A percentile compares a stretch with the other conserved stretches of the same genome.
Evolutionary conservation across 1,140 invertebrate species (phyloP).

Genomic region (Hetaerina americana): DNA sequence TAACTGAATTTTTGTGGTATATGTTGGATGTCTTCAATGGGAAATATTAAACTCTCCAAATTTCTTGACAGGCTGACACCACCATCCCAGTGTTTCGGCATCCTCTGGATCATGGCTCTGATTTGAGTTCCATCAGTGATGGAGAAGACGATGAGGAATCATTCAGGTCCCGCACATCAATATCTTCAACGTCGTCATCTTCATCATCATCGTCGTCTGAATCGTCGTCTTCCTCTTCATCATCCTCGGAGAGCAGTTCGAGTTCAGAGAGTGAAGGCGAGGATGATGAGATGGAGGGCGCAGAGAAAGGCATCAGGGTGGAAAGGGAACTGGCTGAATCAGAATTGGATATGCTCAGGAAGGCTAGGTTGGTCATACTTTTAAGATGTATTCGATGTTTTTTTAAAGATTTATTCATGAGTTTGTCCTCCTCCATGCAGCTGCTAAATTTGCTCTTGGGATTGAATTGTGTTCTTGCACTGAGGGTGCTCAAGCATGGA

Average conservation of each 20-base stretch:
- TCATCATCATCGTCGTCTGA: conserved; percentile 14
- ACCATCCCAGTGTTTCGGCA: neutral
- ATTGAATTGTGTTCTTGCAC: no score
- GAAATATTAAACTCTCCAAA: no score
- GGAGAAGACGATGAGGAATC: conserved; percentile 5
- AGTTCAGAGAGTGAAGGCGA: conserved; percentile 17
- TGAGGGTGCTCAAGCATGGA: no score
- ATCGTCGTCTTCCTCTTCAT: conserved; percentile 7
- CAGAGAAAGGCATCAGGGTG: conserved; percentile 13
- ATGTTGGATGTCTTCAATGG: no score
- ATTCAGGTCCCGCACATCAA: conserved; percentile 1
- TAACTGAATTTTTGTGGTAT: no score
- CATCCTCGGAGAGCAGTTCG: conserved; percentile 2
- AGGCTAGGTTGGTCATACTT: no score
- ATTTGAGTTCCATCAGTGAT: neutral
- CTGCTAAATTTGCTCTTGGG: no score
- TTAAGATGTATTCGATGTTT: no score
- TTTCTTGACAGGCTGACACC: neutral
- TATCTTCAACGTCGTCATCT: conserved; percentile 12
- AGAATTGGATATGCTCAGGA: neutral
- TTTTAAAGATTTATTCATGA: no score
- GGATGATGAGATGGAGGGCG: conserved; percentile 27
- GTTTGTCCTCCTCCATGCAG: no score
- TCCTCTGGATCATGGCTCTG: neutral
- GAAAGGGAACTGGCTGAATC: neutral